Percentiles rank a stretch among this genome's conserved stretches.
These are phyloP conservation scores for Adrianichthys oophorus DNA, from an alignment of 2,797 vertebrate species.

Conservation along the genomic window DNA sequence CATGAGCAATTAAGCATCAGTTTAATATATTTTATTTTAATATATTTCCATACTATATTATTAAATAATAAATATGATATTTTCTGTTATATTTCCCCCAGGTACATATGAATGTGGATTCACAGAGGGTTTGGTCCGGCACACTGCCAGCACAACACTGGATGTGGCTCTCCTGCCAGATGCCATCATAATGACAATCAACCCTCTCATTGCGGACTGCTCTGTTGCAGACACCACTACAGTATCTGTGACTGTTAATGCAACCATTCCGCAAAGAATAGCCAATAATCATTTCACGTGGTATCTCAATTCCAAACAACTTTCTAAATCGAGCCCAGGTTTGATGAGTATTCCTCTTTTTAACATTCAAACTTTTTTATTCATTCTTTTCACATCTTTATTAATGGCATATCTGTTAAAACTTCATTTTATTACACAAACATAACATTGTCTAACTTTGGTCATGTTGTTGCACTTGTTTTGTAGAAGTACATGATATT, in stretches of 20 bases:
- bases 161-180: conserved; percentile 68
- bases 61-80: no score
- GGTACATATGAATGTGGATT: conserved; percentile 73
- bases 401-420: no score
- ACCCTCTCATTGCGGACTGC: conserved; percentile 59
- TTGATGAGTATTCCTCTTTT: conserved; percentile 9
- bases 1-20: no score
- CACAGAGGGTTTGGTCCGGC: conserved; percentile 45
- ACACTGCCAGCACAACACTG: conserved; percentile 41
- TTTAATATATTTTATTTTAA: no score
- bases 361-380: background rate
- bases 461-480: no score
- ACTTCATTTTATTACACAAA: no score
- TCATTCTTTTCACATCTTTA: background rate
- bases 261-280: conserved; percentile 17
- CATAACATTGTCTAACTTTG: no score
- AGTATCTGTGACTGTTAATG: background rate
- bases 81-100: conserved; percentile 26
- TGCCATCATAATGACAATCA: conserved; percentile 23
- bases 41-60: no score
- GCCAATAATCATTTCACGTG: background rate
- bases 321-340: rapidly evolving
- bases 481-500: no score
- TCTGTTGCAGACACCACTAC: rapidly evolving
- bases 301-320: rapidly evolving